Evolutionary conservation across 2,797 vertebrate genomes (phyloP).

Genomic region (Syndactyla subalaris): DNA sequence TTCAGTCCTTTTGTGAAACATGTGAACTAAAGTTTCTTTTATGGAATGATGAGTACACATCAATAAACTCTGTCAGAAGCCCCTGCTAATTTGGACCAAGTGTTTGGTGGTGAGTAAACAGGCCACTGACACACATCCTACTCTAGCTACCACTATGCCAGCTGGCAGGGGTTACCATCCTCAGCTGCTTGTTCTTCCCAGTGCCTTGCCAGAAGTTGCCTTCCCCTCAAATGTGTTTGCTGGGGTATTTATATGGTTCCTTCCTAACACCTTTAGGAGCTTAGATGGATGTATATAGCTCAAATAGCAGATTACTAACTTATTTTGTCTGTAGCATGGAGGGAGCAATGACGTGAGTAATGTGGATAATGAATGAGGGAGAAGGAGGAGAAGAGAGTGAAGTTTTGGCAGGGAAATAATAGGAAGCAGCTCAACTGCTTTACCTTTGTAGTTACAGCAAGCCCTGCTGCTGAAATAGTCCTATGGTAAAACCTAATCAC

Average conservation of each 20-base stretch:
- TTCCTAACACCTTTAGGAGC: not conserved
- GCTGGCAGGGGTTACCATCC: not conserved
- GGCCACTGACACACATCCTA: not conserved
- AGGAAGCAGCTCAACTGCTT: not conserved
- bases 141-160: not conserved
- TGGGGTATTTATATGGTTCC: not conserved
- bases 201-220: not conserved
- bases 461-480: not conserved
- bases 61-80: not conserved
- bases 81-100: not conserved
- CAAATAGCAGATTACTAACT: not conserved
- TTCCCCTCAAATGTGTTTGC: not conserved
- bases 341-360: not conserved
- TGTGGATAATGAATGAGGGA: not conserved
- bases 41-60: accelerated
- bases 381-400: not conserved
- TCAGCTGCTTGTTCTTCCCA: not conserved
- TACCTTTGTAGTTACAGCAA: not conserved
- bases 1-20: not conserved
- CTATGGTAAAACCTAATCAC: not conserved
- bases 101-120: not conserved
- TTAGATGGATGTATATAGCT: not conserved
- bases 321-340: not conserved
- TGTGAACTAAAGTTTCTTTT: not conserved
- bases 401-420: not conserved